Percentiles rank a stretch among this genome's conserved stretches.
These are phyloP conservation scores for Dipodomys merriami DNA, from an alignment of 2,113 vertebrate species.

Conservation along the genomic window DNA sequence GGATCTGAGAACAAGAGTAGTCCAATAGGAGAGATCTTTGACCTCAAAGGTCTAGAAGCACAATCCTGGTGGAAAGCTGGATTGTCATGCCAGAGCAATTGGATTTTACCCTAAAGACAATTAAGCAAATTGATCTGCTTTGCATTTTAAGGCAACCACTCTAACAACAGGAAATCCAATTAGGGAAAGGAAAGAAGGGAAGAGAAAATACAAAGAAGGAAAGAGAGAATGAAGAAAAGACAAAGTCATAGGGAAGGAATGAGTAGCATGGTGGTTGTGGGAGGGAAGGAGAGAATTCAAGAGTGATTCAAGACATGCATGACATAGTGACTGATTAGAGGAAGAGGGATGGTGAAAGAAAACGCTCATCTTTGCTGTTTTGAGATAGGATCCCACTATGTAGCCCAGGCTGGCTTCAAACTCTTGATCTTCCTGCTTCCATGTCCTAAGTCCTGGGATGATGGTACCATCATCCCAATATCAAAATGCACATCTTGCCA, in stretches of 20 bases:
- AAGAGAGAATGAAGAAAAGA: neutral
- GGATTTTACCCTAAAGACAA: neutral
- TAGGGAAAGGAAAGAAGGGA: neutral
- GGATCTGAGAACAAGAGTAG: neutral
- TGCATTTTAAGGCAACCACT: conserved; percentile 38
- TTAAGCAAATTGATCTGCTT: neutral
- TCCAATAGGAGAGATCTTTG: neutral
- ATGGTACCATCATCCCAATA: too few species aligned
- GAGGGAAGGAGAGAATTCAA: neutral
- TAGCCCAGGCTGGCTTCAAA: too few species aligned
- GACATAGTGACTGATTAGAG: neutral
- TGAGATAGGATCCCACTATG: too few species aligned
- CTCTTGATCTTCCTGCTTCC: too few species aligned
- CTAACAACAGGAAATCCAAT: neutral
- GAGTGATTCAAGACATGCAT: neutral
- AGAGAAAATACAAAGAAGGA: neutral
- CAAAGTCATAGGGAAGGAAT: neutral
- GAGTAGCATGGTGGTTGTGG: neutral
- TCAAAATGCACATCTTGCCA: too few species aligned
- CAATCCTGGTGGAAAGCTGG: neutral
- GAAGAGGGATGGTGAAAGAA: neutral
- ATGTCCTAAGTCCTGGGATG: too few species aligned
- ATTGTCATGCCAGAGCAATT: neutral
- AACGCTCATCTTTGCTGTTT: too few species aligned
- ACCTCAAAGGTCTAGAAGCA: neutral